Evolutionary conservation across 1,140 invertebrate species (phyloP).

Genomic region (Gonioctena quinquepunctata): DNA sequence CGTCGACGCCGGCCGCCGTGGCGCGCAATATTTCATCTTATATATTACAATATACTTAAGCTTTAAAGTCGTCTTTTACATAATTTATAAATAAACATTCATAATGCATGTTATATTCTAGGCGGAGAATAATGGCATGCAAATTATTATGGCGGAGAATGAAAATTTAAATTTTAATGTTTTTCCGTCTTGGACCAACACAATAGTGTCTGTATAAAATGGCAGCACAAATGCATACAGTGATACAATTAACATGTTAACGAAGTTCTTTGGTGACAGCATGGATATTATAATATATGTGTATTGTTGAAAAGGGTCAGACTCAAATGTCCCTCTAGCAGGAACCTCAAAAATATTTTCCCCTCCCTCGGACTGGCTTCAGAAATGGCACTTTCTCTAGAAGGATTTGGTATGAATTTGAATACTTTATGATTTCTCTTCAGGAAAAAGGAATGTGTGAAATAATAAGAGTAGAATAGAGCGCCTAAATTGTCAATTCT

Average conservation of each 20-base stretch:
- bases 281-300: too few relatives aligned
- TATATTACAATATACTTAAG: constrained; percentile 33
- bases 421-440: too few relatives aligned
- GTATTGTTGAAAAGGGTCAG: too few relatives aligned
- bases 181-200: constrained; percentile 34
- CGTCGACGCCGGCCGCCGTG: constrained; percentile 13
- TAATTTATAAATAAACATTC: constrained; percentile 57
- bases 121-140: constrained; percentile 49
- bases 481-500: too few relatives aligned
- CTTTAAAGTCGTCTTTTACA: constrained; percentile 48
- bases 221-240: neutral
- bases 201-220: neutral
- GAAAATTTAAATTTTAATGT: constrained; percentile 52
- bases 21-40: constrained; percentile 20
- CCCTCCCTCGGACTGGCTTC: too few relatives aligned
- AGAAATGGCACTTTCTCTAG: too few relatives aligned
- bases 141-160: constrained; percentile 52
- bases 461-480: too few relatives aligned
- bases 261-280: too few relatives aligned
- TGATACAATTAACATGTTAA: neutral
- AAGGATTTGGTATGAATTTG: too few relatives aligned
- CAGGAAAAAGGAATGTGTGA: too few relatives aligned
- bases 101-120: constrained; percentile 52
- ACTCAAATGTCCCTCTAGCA: too few relatives aligned
- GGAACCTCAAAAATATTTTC: too few relatives aligned